Evolutionary conservation across 2,113 vertebrate species (phyloP), one percentile per base, ranked within the genome.

Genomic region (Saiga tatarica): DNA sequence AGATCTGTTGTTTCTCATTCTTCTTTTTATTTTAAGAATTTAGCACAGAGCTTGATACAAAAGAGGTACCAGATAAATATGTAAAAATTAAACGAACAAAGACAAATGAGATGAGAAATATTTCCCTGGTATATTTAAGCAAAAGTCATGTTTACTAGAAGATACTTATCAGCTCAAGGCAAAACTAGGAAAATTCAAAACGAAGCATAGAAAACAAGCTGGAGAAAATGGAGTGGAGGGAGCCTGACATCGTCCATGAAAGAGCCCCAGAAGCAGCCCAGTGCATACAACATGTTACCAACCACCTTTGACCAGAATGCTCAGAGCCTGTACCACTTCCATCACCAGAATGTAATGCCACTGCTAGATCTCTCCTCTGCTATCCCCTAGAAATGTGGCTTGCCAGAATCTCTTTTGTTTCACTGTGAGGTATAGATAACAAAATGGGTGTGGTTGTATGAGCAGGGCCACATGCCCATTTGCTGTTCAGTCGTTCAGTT

Each of bases 401-500:
- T 89, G 47, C 74, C 71, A 33, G n/a, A 81, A 1, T 47, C 47
- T n/a, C 60, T 47, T 82, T 30, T 36, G 10, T 36, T 25, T 67
- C 26, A 19, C 55, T 55, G 5, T 19, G 21, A 60, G 11, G 81
- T 60, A 45, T 45, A 50, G 42, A n/a, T 30, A 36, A 47, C 14
- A 28, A 53, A 36, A 30, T 15, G 45, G 15, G 19, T 52, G 25
- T 36, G 28, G 28, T 5, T 53, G 62, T 79, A 45, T 76, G n/a
- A 71, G 45, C 42, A 52, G 33, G 59, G 14, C 10, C 28, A 30
- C 21, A 6, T 45, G 79, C 19, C 23, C n/a, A 6, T 71, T 5
- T 39, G 19, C 36, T 71, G n/a, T 39, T 39, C 67, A 71, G 19
- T 12, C 5, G 0, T 23, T 36, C n/a, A 39, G 2, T 74, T 74